Evolutionary conservation across 2,113 vertebrate species (phyloP).

Genomic region (Corydoras maculifer): DNA sequence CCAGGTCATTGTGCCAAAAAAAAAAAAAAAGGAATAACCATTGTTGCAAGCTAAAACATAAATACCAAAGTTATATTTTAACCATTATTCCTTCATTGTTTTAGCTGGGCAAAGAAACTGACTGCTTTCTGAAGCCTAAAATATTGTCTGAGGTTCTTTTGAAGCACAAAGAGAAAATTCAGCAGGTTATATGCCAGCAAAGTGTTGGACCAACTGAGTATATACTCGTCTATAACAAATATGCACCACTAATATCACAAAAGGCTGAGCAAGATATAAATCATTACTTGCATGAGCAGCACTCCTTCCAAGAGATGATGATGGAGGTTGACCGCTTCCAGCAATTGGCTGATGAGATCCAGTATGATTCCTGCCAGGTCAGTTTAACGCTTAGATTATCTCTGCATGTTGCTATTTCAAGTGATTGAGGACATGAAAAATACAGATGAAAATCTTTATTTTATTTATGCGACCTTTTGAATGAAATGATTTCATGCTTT

Average conservation of each 20-base stretch:
- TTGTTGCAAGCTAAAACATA: too few species aligned
- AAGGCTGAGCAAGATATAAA: slow-evolving; percentile 71
- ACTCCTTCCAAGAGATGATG: slow-evolving; percentile 71
- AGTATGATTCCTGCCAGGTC: slow-evolving; percentile 71
- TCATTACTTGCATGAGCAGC: slow-evolving; percentile 68
- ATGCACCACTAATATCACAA: slow-evolving; percentile 65
- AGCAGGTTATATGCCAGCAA: slow-evolving; percentile 62
- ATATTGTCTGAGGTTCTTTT: slow-evolving; percentile 71
- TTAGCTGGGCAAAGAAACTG: slow-evolving; percentile 55
- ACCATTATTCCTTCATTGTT: background rate
- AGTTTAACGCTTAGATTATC: background rate
- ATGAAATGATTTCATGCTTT: too few species aligned
- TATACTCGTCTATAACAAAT: slow-evolving; percentile 73
- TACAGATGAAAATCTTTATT: background rate
- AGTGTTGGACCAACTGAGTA: slow-evolving; percentile 65
- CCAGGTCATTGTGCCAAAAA: too few species aligned
- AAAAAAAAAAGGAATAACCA: too few species aligned
- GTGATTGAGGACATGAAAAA: background rate
- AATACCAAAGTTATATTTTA: too few species aligned
- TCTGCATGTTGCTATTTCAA: background rate
- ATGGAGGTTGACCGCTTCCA: slow-evolving; percentile 70
- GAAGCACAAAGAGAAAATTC: slow-evolving; percentile 64
- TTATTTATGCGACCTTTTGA: background rate
- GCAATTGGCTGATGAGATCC: slow-evolving; percentile 73
- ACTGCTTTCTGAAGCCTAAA: slow-evolving; percentile 65